Evolutionary conservation across 2,888 invertebrate genomes (phyloP), one percentile per base, ranked within the genome.

Genomic region (Meliscaeva auricollis): DNA sequence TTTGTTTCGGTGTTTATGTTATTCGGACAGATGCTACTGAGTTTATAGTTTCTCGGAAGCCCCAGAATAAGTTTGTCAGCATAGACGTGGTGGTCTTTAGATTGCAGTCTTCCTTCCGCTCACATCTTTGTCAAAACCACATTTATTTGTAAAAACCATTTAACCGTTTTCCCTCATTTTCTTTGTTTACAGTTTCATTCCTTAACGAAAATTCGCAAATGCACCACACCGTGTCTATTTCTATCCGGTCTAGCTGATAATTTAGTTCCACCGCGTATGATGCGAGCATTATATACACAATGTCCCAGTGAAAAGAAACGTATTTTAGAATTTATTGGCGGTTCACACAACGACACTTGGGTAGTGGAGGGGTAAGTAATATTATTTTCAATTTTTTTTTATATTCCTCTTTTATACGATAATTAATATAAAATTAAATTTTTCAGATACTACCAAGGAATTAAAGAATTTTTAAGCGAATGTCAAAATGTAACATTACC

Each of bases 271-370:
- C 97, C 98, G 1, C 93, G 94, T 66, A 98, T 98, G 98, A 97
- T 97, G 94, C 94, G 95, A 85, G 95, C 96, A 80, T 93, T 98
- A 69, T 96, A 96, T 90, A 93, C 94, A 88, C 93, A 94, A 56
- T 97, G 97, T 90, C 94, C 94, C 38, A 96, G 97, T 85, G 92
- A 94, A 22, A 93, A 94, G 88, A 98, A 98, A 92, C 95, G 96
- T 87, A 92, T 98, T 54, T 92, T 96, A 22, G 95, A 96, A 89
- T 94, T 98, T 91, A 94, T 95, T 2, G 94, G 95, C 20, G 98
- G 98, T 1, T 96, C 97, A 0, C 98, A 99, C 92, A 98, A 98
- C 90, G 98, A 98, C 91, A 98, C 98, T 0, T 98, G 98, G 98
- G 96, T 96, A 80, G 95, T 96, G 88, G 94, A 95, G 83, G 97